phyloP scores from a whole-genome alignment of 2,113 vertebrate genomes.

The Lota lota region DNA sequence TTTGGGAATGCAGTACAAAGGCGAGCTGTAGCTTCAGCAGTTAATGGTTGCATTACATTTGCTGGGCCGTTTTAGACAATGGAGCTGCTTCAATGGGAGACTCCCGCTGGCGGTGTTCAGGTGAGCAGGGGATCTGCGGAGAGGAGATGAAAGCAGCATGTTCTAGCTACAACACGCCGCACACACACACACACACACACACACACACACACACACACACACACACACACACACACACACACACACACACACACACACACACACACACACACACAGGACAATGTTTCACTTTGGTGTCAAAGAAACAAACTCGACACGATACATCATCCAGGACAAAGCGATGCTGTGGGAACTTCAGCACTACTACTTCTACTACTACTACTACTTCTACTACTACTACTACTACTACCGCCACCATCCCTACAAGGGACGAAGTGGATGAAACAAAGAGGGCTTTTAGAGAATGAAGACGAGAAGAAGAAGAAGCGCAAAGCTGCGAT shows the following conservation, averaged over 20 bases:
- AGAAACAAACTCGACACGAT: constrained; percentile 18
- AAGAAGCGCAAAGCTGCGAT: constrained; percentile 25
- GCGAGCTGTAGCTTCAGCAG: constrained; percentile 28
- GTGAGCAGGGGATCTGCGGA: constrained; percentile 11
- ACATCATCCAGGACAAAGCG: constrained; percentile 44
- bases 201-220: too few species aligned
- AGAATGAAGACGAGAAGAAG: constrained; percentile 28
- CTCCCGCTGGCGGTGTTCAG: constrained; percentile 18
- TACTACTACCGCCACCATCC: too few species aligned
- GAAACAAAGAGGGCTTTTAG: constrained; percentile 21
- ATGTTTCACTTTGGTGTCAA: constrained; percentile 3
- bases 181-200: too few species aligned
- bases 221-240: too few species aligned
- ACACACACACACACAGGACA: too few species aligned
- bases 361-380: background rate
- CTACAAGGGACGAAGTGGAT: background rate
- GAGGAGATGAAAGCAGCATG: constrained; percentile 39
- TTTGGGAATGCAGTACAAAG: constrained; percentile 36
- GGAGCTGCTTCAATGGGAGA: constrained; percentile 24
- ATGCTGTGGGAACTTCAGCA: constrained; percentile 47
- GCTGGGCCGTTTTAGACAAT: constrained; percentile 28
- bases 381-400: background rate
- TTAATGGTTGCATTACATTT: constrained; percentile 44
- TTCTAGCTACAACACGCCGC: too few species aligned
- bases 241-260: too few species aligned